Base-by-base conservation (phyloP, 2,888 invertebrate genomes). In the Eustalomyia histrio region DNA sequence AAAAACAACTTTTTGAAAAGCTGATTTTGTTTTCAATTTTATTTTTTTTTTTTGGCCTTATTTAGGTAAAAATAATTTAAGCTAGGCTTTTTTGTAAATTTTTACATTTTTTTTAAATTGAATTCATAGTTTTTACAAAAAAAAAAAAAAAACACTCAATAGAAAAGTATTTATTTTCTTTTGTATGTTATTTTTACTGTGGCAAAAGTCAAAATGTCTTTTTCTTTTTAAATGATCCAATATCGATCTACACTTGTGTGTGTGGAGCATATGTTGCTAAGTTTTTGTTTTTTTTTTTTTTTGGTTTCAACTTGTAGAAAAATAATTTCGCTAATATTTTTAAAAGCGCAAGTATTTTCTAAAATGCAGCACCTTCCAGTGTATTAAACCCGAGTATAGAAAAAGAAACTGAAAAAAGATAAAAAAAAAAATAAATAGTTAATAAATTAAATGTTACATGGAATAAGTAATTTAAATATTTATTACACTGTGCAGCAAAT, bases 341-440 rank as follows among this genome's bases (percentile, higher is more conserved):
- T 58, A 55, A 57, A 71, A 75, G 64, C 78, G 65, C 78, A 78
- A 81, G 39, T 69, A 65, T 74, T 71, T 65, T 52, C 74, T 43
- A 50, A 29, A 52, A 39, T 61, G 67, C 74, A 78, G 18, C 78
- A 81, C 67, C 67, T 67, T 75, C 63, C 71, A 68, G 71, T 33
- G 55, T 58, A 39, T 68, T 55, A 57, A 17, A 29, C 57, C 76
- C 80, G 73, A 74, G 58, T 39, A 43, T 55, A 58, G 53, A 16
- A 55, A 53, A 60, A 16, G 47, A 60, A 65, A 50, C 73, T 69
- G n/a, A n/a, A 47, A 68, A 12, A 12, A 65, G 16, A 53, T 18
- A 9, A 17, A 7, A 52, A 17, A 35, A 43, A 52, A 8, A 52
- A 2, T 8, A 24, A 55, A n/a, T n/a, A n/a, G n/a, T n/a, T n/a